A percentile compares a stretch with the other conserved stretches of the same genome.
phyloP scores from a whole-genome alignment of 2,888 invertebrate genomes.

The Nasonia oneida region DNA sequence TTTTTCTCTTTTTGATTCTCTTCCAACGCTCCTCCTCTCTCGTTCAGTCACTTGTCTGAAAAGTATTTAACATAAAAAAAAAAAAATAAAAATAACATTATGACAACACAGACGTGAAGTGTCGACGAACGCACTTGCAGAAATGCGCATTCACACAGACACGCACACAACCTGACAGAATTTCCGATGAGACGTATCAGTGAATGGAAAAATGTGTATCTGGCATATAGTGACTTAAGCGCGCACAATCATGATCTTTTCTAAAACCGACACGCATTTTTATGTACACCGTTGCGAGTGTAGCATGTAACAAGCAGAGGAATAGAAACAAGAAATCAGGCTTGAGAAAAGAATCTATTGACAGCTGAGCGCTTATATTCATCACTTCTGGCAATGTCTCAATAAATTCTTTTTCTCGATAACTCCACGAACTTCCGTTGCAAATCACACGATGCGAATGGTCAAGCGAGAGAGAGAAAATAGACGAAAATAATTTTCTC shows the following conservation, averaged over 20 bases:
- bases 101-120: neutral
- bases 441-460: neutral
- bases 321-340: neutral
- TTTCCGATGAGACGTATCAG: neutral
- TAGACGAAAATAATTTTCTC: neutral
- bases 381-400: slow-evolving; percentile 4
- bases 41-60: slow-evolving; percentile 39
- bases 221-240: slow-evolving; percentile 23
- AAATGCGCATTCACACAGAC: neutral
- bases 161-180: neutral
- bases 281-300: slow-evolving; percentile 36
- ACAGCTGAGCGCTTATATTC: neutral
- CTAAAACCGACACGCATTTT: slow-evolving; percentile 38
- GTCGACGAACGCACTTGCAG: neutral
- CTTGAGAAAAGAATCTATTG: slow-evolving; percentile 39
- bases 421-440: slow-evolving; percentile 17
- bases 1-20: slow-evolving; percentile 66
- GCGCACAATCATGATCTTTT: slow-evolving; percentile 46
- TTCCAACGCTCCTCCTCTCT: slow-evolving; percentile 62
- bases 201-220: slow-evolving; percentile 3
- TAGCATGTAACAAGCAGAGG: neutral
- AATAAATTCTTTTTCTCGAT: slow-evolving; percentile 37
- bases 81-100: neutral
- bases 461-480: neutral
- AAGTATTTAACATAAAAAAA: neutral